Conservation (phyloP, 53 echinoderm and acorn worm species). For the Zoroaster sp. region DNA sequence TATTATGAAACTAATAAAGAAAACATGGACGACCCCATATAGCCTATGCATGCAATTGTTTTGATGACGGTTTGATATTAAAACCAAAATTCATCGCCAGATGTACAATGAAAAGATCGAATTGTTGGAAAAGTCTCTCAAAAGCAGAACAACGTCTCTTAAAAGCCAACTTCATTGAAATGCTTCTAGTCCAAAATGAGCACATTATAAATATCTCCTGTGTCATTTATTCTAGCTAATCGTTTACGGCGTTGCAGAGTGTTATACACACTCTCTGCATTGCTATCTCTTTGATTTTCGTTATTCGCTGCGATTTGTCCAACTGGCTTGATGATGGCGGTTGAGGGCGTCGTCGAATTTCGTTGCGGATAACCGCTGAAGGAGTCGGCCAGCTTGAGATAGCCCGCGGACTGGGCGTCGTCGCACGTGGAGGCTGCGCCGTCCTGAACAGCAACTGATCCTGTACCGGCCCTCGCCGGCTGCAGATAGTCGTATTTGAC, state of each 20-base stretch:
- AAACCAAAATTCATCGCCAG: background rate
- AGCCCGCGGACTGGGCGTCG: background rate
- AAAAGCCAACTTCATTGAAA: background rate
- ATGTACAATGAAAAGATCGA: background rate
- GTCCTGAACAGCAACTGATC: background rate
- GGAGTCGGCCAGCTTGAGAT: conserved; percentile 6
- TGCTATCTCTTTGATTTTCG: background rate
- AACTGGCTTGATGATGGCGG: background rate
- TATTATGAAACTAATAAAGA: too few species aligned
- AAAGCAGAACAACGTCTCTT: background rate
- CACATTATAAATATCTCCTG: conserved; percentile 29
- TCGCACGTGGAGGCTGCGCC: background rate
- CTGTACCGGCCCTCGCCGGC: background rate
- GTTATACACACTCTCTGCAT: background rate
- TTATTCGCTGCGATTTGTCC: background rate
- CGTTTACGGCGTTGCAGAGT: conserved; percentile 7
- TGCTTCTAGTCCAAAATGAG: conserved; percentile 3
- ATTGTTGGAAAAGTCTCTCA: background rate
- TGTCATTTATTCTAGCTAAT: background rate
- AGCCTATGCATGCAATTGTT: background rate
- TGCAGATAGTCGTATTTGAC: conserved; percentile 36
- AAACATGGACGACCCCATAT: background rate
- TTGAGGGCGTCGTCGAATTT: background rate
- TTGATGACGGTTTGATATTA: background rate
- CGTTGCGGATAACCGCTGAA: background rate